A percentile compares a stretch with the other conserved stretches of the same genome.
Evolutionary conservation across 2,888 invertebrate species (phyloP).

Genomic region (Julus scanicus): DNA sequence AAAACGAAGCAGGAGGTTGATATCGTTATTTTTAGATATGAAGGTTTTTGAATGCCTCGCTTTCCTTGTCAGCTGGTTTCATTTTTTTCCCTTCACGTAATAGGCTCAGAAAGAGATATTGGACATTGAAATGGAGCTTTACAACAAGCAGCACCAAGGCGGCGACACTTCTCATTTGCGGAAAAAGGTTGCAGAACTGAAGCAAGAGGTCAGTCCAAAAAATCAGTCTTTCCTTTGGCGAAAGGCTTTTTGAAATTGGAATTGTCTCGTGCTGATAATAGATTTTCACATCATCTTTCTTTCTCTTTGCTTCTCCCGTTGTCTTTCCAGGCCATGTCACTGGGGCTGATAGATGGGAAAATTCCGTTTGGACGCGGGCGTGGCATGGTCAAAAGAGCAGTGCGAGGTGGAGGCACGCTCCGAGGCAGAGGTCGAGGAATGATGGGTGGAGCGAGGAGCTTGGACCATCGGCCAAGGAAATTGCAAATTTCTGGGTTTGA

Average conservation of each 20-base stretch:
- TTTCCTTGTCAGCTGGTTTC: background rate
- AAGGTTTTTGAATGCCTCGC: background rate
- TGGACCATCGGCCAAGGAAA: constrained; percentile 88
- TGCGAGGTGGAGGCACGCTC: constrained; percentile 60
- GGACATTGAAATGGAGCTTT: constrained; percentile 90
- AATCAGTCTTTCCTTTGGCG: background rate
- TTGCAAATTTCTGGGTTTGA: constrained; percentile 89
- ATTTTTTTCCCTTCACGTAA: background rate
- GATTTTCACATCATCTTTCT: background rate
- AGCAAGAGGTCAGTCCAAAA: constrained; percentile 63
- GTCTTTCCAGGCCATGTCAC: constrained; percentile 64
- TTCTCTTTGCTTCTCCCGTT: background rate
- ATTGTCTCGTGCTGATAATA: too few relatives aligned
- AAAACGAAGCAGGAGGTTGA: constrained; percentile 79
- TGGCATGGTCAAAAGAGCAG: constrained; percentile 60
- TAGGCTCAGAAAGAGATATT: constrained; percentile 84
- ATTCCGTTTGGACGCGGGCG: constrained; percentile 61
- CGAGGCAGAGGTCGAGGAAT: constrained; percentile 60
- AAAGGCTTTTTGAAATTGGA: background rate
- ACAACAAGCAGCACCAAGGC: constrained; percentile 88
- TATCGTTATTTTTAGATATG: background rate
- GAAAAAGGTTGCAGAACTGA: constrained; percentile 80
- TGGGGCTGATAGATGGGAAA: constrained; percentile 62
- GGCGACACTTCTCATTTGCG: constrained; percentile 85
- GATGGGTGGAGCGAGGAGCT: constrained; percentile 62